A percentile compares a stretch with the other conserved stretches of the same genome.
Conservation (phyloP, 2,797 vertebrate genomes). For the Lophius americanus region DNA sequence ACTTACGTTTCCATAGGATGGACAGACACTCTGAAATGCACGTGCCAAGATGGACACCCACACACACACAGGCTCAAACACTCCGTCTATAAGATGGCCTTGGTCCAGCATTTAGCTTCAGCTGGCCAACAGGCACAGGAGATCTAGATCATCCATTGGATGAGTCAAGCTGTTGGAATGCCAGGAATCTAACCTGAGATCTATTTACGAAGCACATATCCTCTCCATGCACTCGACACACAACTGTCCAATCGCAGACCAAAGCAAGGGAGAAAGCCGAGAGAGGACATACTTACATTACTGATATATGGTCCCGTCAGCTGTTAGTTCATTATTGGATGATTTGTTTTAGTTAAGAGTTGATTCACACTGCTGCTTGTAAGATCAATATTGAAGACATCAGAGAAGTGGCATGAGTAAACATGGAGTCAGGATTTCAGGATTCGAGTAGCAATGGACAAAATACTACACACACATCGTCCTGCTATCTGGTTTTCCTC, state of each 20-base stretch:
- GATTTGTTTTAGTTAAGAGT: conserved; percentile 63
- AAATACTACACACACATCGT: background rate
- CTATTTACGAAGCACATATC: conserved; percentile 83
- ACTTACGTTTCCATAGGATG: conserved; percentile 54
- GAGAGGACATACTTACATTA: conserved; percentile 19
- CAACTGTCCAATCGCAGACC: conserved; percentile 50
- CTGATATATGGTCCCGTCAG: conserved; percentile 53
- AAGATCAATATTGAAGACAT: conserved; percentile 54
- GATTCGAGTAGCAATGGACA: background rate
- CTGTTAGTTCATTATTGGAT: conserved; percentile 53
- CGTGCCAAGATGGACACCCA: background rate
- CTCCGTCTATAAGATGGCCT: conserved; percentile 23
- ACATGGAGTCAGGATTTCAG: background rate
- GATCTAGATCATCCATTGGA: conserved; percentile 66
- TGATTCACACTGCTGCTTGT: conserved; percentile 38
- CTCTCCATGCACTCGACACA: conserved; percentile 59
- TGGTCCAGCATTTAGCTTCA: conserved; percentile 37
- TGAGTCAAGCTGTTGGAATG: conserved; percentile 79
- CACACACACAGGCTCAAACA: conserved; percentile 7
- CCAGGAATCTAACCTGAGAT: conserved; percentile 83
- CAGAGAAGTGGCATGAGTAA: conserved; percentile 23
- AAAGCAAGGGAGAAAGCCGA: conserved; percentile 17
- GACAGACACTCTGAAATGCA: conserved; percentile 39
- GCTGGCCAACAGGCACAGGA: conserved; percentile 56
- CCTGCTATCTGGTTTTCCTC: background rate